Evolutionary conservation across 2,113 vertebrate species (phyloP).

Genomic region (Neogale vison): DNA sequence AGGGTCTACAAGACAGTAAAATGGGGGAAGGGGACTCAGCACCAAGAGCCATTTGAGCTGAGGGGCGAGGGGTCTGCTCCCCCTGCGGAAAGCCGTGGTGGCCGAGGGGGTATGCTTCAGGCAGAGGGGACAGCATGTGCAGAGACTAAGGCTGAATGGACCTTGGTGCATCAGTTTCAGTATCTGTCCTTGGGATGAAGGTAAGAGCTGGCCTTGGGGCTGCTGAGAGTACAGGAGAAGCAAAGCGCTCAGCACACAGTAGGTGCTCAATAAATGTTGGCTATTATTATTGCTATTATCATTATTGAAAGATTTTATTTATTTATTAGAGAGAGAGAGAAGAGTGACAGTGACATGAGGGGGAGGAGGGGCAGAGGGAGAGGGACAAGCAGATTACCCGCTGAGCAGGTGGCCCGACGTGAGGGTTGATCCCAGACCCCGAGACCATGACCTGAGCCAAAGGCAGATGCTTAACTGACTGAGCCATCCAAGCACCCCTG

Average conservation of each 20-base stretch:
- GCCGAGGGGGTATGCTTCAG: rapidly evolving
- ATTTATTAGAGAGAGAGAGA: neutral
- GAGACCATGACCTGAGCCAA: neutral
- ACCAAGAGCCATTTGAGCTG: neutral
- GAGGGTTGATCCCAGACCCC: neutral
- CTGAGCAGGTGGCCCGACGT: neutral
- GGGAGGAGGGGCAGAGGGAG: neutral
- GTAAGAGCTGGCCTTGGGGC: too few relatives aligned
- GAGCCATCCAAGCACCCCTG: neutral
- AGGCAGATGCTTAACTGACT: neutral
- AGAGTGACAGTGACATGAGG: neutral
- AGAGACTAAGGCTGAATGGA: neutral
- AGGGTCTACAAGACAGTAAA: rapidly evolving
- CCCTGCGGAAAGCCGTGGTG: neutral
- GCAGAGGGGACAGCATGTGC: neutral
- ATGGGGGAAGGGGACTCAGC: rapidly evolving
- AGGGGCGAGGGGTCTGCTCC: neutral
- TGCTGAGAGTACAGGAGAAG: neutral
- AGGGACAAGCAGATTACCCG: neutral
- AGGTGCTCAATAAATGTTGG: neutral
- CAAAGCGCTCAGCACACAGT: neutral
- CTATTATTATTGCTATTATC: neutral
- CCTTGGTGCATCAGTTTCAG: neutral
- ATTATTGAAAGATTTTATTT: neutral
- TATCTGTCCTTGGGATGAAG: too few relatives aligned